Base-by-base conservation (phyloP, 2,888 invertebrate species). In the Melanostoma mellinum region DNA sequence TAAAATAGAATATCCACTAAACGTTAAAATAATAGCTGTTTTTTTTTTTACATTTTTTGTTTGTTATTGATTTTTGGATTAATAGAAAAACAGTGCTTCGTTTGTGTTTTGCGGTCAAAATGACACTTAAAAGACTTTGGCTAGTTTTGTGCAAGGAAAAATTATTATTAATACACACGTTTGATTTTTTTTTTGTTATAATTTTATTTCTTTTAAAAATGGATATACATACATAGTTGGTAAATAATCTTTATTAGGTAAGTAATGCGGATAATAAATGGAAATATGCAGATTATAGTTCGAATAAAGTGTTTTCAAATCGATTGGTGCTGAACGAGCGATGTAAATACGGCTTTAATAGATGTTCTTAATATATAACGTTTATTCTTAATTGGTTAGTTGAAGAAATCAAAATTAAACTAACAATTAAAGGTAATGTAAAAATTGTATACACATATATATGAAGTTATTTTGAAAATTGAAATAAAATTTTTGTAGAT, bases 131-230 rank as follows among this genome's bases (percentile, higher is more conserved):
- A 67, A 63, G 33, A 72, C 33, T 61, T 79, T 78, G 72, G 78
- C 72, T 78, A 78, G 75, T 53, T 71, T 72, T 76, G 81, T 81
- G 81, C 81, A 68, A 61, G 71, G 67, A 60, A 46, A 63, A 38
- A 36, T 44, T 42, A 53, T 20, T 20, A 33, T 33, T 0, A 46
- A 3, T 50, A 42, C n/a, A 52, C 32, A 38, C 50, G 3, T 53
- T 74, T 33, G 8, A 20, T 67, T 58, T 36, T 67, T 58, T 36
- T 38, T 33, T 58, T 61, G 30, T 48, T 67, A 42, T 9, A 9
- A 10, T 42, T 10, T 58, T 58, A 48, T 48, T 36, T 42, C 6
- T 48, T 20, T 52, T 38, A 33, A 52, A 36, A 58, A 53, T 60
- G 30, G 44, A 58, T 68, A 20, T 44, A 52, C 55, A 46, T 69